Base-by-base conservation (phyloP, 2,888 invertebrate species). In the Oscheius sp. region DNA sequence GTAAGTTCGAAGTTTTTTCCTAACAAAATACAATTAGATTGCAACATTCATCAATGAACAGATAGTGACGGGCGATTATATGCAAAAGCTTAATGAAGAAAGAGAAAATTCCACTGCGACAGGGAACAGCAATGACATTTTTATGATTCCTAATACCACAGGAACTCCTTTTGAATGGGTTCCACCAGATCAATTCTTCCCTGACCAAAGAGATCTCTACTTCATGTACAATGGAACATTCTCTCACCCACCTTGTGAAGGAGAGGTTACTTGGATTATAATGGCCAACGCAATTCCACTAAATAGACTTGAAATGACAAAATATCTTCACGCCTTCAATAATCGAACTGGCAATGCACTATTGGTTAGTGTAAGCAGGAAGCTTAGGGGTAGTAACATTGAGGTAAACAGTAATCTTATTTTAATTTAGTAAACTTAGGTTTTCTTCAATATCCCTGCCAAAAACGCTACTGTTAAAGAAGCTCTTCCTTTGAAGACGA, bases 161-260 rank as follows among this genome's bases (percentile, higher is more conserved):
- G 42, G 25, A 10, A 45, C 29, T 25, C 27, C 42, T 8, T 61
- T 61, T 31, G 61, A 61, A 27, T 61, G 61, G 61, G 61, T 61
- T 1, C 31, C 61, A 12, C 61, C 61, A 3, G 42, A 42, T 17
- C 15, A 17, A 6, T 27, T 61, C n/a, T 27, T 61, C 17, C 61
- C 61, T 3, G 25, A 42, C 17, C 45, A 27, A 3, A 42, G 20
- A 27, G 29, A 61, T 6, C 17, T 45, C 12, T 61, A 61, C 42
- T 61, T 42, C 31, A 42, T 31, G n/a, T 61, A 61, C 31, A 61
- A 61, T 45, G 61, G 61, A 25, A 61, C 61, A 12, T 42, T 61
- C 27, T 10, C 45, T 27, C 61, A 61, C 12, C 61, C 61, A 45
- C 61, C 61, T 17, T 61, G 61, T 15, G 29, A 42, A n/a, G 45